Evolutionary conservation across 2,888 invertebrate genomes (phyloP).

Genomic region (Noctua comes): DNA sequence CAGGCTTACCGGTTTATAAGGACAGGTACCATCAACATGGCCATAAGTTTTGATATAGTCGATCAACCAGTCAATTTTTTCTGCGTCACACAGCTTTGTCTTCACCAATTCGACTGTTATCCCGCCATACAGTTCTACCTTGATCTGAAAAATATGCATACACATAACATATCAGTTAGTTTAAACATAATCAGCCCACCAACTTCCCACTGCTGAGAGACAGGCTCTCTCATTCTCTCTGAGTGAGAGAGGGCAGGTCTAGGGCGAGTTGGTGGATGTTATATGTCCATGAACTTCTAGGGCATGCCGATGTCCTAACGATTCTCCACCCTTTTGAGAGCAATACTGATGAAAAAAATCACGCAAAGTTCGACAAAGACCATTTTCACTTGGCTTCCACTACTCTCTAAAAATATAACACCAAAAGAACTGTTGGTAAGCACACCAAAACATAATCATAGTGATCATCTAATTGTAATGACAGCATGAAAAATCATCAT

Average conservation of each 20-base stretch:
- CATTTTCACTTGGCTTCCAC: background rate
- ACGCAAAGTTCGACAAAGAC: background rate
- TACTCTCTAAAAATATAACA: background rate
- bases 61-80: conserved; percentile 23
- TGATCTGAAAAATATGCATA: conserved; percentile 14
- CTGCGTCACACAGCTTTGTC: conserved; percentile 14
- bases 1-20: conserved; percentile 43
- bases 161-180: background rate
- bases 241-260: background rate
- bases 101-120: conserved; percentile 1
- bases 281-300: background rate
- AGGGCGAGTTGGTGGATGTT: background rate
- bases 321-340: background rate
- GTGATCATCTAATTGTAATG: background rate
- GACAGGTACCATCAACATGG: conserved; percentile 11
- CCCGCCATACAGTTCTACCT: background rate
- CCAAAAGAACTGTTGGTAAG: background rate
- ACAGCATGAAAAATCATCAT: background rate
- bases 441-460: background rate
- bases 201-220: background rate
- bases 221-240: background rate
- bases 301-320: background rate
- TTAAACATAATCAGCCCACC: background rate
- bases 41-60: conserved; percentile 23
- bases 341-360: no score